Conservation (phyloP, 1,140 invertebrate species). For the Mactra quadrangularis region DNA sequence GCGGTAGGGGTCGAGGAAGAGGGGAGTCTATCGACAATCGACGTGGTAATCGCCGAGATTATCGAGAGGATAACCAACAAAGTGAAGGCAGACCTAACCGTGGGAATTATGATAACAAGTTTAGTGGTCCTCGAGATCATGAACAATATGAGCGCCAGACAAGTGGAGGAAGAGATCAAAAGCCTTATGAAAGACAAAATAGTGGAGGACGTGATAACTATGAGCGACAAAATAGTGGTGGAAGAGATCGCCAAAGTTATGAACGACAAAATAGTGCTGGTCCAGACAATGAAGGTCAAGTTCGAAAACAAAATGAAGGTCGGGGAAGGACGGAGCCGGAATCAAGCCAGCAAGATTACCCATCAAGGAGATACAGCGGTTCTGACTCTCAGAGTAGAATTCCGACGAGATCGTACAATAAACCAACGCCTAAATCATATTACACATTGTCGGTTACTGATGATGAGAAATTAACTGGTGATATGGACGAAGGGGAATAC, state of each 20-base stretch:
- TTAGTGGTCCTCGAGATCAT: conserved; percentile 12
- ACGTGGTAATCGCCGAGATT: background rate
- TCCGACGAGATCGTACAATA: conserved; percentile 28
- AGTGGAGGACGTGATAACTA: conserved; percentile 5
- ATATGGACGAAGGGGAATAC: conserved; percentile 23
- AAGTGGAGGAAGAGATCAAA: conserved; percentile 15
- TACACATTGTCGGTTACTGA: conserved; percentile 48
- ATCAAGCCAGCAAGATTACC: background rate
- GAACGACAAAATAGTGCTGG: conserved; percentile 26
- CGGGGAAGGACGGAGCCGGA: conserved; percentile 12
- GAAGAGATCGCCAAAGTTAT: conserved; percentile 20
- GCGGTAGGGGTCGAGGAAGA: conserved; percentile 18
- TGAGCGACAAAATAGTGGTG: conserved; percentile 29
- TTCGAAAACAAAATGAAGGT: background rate
- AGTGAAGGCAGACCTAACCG: background rate
- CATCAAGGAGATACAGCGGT: background rate
- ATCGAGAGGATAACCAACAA: background rate
- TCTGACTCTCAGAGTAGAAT: background rate
- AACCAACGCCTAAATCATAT: conserved; percentile 54
- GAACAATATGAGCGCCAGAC: conserved; percentile 7
- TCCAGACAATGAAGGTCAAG: conserved; percentile 2
- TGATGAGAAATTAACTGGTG: conserved; percentile 42
- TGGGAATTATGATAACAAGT: background rate
- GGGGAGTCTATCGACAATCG: conserved; percentile 28
- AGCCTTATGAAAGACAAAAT: conserved; percentile 6